Evolutionary conservation across 2,888 invertebrate species (phyloP), one percentile per base, ranked within the genome.

Genomic region (Pristionchus entomophagus): DNA sequence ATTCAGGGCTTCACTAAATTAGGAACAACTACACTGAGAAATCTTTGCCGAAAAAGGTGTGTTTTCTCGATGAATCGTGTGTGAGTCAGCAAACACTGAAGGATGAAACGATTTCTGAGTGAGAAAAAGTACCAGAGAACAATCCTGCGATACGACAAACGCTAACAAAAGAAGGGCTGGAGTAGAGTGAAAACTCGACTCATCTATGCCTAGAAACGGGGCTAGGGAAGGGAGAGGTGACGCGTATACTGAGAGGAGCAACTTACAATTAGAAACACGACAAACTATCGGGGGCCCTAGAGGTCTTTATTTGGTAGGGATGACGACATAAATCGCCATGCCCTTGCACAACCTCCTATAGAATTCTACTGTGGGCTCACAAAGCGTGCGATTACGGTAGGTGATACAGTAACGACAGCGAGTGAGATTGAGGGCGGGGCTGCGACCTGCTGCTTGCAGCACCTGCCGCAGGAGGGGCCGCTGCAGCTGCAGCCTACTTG

Each of bases 401-500:
- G 45, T 26, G 29, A 6, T 77, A 77, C 77, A 26, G 41, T 29
- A 77, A 45, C 77, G n/a, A n/a, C n/a, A n/a, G n/a, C n/a, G n/a
- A n/a, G n/a, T n/a, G n/a, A n/a, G n/a, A n/a, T n/a, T n/a, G n/a
- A n/a, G n/a, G n/a, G n/a, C n/a, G n/a, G n/a, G n/a, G 29, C 8
- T 22, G 51, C 35, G 29, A 80, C 51, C 78, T 51, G 53, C 78
- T 80, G 29, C 73, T 38, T 38, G 73, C 73, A 69, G 65, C 65
- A 69, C 38, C 12, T 38, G 65, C 65, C 35, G 77, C 41, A 49
- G 41, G 73, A 2, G 26, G n/a, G 17, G 41, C 77, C 6, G 49
- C 49, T 17, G 45, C 38, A 26, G 65, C 65, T 8, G 65, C 49
- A 32, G 78, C 38, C 22, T 51, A 86, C 86, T 88, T 88, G 78